Conservation (phyloP, 2,888 invertebrate species). For the Stegophylla sp. region DNA sequence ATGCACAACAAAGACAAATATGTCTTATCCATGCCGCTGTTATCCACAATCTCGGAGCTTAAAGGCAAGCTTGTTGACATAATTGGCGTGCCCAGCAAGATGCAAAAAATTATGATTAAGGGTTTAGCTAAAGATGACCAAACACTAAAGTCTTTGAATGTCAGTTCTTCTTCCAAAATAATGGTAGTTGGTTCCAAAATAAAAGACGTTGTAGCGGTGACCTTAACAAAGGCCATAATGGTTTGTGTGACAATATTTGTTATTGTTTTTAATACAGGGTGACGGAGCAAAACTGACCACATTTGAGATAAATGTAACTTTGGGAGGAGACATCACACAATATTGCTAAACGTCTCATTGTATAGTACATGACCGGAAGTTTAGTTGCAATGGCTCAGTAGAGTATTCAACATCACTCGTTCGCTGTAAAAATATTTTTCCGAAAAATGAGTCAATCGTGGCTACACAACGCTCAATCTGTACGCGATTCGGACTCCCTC, state of each 20-base stretch:
- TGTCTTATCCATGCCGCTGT: slow-evolving; percentile 78
- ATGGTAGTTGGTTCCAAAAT: slow-evolving; percentile 91
- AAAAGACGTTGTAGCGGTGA: slow-evolving; percentile 83
- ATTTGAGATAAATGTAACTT: too few species aligned
- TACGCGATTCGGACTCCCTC: too few species aligned
- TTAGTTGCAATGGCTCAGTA: too few species aligned
- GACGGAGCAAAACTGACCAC: too few species aligned
- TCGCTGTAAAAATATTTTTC: too few species aligned
- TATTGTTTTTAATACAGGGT: neutral
- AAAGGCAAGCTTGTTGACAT: slow-evolving; percentile 81
- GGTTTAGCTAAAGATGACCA: slow-evolving; percentile 84
- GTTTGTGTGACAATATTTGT: slow-evolving; percentile 5
- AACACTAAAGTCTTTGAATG: slow-evolving; percentile 79
- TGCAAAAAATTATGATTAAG: slow-evolving; percentile 89
- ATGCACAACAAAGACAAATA: slow-evolving; percentile 87
- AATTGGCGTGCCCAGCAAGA: slow-evolving; percentile 82
- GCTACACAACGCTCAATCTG: too few species aligned
- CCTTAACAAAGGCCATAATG: slow-evolving; percentile 71
- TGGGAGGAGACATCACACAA: too few species aligned
- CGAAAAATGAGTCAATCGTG: too few species aligned
- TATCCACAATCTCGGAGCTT: slow-evolving; percentile 77
- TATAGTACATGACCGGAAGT: too few species aligned
- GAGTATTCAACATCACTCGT: too few species aligned
- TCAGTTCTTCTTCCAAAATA: slow-evolving; percentile 82
- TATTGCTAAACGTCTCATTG: too few species aligned